These are phyloP conservation scores for Alosa sapidissima DNA, from an alignment of 2,797 vertebrate genomes.

Conservation along the genomic window DNA sequence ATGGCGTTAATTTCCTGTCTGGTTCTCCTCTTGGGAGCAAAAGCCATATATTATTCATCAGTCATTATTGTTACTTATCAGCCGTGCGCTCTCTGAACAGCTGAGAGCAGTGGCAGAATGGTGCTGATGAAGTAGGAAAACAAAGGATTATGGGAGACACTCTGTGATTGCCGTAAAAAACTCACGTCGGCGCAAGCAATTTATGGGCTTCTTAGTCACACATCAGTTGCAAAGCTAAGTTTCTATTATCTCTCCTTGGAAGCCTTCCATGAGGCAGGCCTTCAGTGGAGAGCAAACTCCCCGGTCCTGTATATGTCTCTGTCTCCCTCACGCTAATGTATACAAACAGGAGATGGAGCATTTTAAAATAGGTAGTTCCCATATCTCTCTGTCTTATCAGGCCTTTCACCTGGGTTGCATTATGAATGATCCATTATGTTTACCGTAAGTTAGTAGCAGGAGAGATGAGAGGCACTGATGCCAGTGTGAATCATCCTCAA, in stretches of 20 bases:
- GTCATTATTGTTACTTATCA: slow-evolving; percentile 11
- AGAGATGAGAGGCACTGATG: neutral
- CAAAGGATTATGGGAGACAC: slow-evolving; percentile 4
- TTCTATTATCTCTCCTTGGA: neutral
- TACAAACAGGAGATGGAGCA: neutral
- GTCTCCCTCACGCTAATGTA: neutral
- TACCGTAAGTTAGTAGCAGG: neutral
- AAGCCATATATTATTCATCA: slow-evolving; percentile 11
- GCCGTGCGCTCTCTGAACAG: neutral
- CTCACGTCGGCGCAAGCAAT: neutral
- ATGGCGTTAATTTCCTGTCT: neutral
- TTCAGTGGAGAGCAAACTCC: neutral
- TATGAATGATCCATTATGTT: neutral
- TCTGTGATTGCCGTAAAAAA: neutral
- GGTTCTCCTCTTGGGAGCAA: neutral
- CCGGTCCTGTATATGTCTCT: neutral
- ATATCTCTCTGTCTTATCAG: neutral
- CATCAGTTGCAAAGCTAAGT: neutral
- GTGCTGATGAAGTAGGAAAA: slow-evolving; percentile 7
- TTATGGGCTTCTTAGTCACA: neutral
- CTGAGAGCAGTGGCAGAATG: neutral
- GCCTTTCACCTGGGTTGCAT: neutral
- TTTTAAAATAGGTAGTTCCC: neutral
- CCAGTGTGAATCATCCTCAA: neutral
- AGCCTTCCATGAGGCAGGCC: neutral